A percentile compares a stretch with the other conserved stretches of the same genome.
These are phyloP conservation scores for Hypomesus transpacificus DNA, from an alignment of 2,113 vertebrate species.

Conservation along the genomic window DNA sequence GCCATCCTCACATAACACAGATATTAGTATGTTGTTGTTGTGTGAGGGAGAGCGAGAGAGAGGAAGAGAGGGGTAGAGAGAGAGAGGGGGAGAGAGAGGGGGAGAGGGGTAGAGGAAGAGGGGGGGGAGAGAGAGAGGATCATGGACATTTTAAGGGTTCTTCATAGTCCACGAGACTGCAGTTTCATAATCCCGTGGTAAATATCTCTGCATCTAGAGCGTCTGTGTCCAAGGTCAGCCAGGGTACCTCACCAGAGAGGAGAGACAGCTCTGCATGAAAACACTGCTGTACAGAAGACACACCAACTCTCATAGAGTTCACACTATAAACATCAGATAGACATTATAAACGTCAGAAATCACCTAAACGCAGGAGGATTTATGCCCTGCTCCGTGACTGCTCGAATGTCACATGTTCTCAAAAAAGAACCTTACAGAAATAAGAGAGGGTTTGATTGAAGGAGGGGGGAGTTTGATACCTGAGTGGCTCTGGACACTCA, in stretches of 20 bases:
- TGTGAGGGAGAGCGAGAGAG: slow-evolving; percentile 29
- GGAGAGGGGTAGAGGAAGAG: slow-evolving; percentile 19
- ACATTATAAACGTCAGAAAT: no score
- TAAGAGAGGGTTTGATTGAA: not conserved
- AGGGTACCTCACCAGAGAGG: slow-evolving; percentile 2
- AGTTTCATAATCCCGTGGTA: slow-evolving; percentile 41
- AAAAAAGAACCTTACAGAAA: no score
- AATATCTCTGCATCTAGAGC: slow-evolving; percentile 29
- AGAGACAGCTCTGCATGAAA: not conserved
- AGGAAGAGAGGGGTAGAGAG: slow-evolving; percentile 11
- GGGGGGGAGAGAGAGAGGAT: not conserved
- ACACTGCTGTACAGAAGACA: not conserved
- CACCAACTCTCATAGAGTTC: no score
- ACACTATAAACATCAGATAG: no score
- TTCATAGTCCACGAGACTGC: slow-evolving; percentile 6
- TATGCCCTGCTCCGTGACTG: no score
- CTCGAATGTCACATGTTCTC: no score
- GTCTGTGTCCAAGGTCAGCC: not conserved
- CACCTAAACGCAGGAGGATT: no score
- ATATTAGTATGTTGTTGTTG: slow-evolving; percentile 31
- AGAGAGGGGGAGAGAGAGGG: slow-evolving; percentile 14
- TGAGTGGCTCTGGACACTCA: slow-evolving; percentile 22
- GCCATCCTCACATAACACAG: slow-evolving; percentile 39
- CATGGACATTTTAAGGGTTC: not conserved
- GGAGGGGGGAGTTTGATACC: not conserved